Evolutionary conservation across 2,888 invertebrate species (phyloP), one percentile per base, ranked within the genome.

Genomic region (Leptinotarsa haldemani): DNA sequence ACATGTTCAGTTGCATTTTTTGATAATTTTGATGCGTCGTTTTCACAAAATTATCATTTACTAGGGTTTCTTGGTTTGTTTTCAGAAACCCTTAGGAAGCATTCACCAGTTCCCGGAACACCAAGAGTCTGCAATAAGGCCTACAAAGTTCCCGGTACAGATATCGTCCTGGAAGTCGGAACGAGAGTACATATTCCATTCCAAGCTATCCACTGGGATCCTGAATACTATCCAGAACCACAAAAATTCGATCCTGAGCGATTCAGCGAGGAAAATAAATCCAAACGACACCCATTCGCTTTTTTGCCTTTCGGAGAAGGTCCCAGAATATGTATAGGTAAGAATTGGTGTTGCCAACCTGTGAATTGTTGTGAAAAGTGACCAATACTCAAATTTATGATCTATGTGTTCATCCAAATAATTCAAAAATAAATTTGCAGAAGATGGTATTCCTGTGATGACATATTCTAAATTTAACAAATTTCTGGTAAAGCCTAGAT

Each of bases 231-330:
- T 71, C 90, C 90, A 0, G 88, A 92, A 7, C 93, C 93, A 0
- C 88, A 90, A 1, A 87, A 87, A 40, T 92, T 92, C 76, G 88
- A 90, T 70, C 92, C 92, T 0, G 90, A 92, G 25, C 87, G 92
- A 75, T 92, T 92, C 84, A 83, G 88, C 0, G 85, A 87, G 9
- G 89, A 89, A 66, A 88, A 88, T 20, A 90, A 90, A 74, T 86
- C 68, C 2, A 77, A 75, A 47, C 61, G 78, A 46, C 77, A 75
- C n/a, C 73, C 74, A 25, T 71, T 72, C 66, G 69, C 77, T 12
- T 78, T 70, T 50, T 18, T 79, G 63, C 80, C 90, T 0, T 91
- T 91, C 80, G 90, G 90, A 2, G 90, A 90, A 81, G 91, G 90
- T 0, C 90, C 90, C 3, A 86, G 90, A 73, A 89, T 89, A 83